Conservation (phyloP, 2,888 invertebrate genomes). For the Ariolimax columbianus region DNA sequence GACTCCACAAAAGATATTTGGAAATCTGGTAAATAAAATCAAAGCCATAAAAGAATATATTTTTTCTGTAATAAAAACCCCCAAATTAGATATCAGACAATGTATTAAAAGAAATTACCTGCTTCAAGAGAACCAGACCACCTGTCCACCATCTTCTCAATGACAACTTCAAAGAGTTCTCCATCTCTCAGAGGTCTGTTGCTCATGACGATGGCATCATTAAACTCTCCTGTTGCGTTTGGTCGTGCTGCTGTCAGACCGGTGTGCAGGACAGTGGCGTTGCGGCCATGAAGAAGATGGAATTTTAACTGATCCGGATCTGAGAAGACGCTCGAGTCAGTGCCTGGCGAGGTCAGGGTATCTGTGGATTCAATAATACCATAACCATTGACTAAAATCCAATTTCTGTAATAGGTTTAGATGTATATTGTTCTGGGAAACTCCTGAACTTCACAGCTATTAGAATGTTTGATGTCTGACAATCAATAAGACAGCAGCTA, state of each 20-base stretch:
- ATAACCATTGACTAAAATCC: too few species aligned
- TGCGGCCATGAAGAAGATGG: constrained; percentile 92
- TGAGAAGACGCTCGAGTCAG: constrained; percentile 64
- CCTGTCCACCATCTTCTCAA: constrained; percentile 93
- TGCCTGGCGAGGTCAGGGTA: constrained; percentile 68
- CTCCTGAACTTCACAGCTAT: too few species aligned
- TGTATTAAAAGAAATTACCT: constrained; percentile 80
- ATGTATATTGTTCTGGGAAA: too few species aligned
- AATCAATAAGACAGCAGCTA: too few species aligned
- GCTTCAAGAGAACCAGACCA: constrained; percentile 96
- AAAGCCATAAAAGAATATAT: too few species aligned
- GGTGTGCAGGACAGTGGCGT: constrained; percentile 90
- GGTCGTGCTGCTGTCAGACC: constrained; percentile 91
- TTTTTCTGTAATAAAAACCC: too few species aligned
- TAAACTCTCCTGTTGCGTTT: constrained; percentile 93
- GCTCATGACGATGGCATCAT: constrained; percentile 94
- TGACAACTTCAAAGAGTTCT: constrained; percentile 93
- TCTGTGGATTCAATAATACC: constrained; percentile 57
- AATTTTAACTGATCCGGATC: constrained; percentile 85
- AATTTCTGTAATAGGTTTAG: too few species aligned
- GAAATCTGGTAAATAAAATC: too few species aligned
- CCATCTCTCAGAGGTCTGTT: constrained; percentile 91
- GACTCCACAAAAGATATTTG: too few species aligned
- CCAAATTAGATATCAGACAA: neutral
- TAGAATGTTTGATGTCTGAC: too few species aligned